Evolutionary conservation across 2,797 vertebrate species (phyloP).

Genomic region (Carapus acus): DNA sequence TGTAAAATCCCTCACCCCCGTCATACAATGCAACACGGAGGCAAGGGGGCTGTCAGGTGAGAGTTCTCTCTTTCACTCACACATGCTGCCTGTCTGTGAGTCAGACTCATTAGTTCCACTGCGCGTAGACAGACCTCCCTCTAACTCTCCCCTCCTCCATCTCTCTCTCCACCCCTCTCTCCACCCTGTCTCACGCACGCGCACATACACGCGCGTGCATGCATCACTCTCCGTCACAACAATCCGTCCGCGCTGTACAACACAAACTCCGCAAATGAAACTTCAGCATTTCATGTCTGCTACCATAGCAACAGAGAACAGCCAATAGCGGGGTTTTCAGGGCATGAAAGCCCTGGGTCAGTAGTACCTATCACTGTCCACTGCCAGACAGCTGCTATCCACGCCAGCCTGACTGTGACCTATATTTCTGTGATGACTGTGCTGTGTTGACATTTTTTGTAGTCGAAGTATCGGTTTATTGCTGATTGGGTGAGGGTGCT

Average conservation of each 20-base stretch:
- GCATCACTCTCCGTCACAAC: slow-evolving; percentile 28
- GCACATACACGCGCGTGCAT: slow-evolving; percentile 19
- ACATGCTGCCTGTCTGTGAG: too few species aligned
- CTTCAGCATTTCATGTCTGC: slow-evolving; percentile 67
- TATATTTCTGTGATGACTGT: not conserved
- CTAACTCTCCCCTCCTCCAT: too few species aligned
- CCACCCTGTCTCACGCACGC: not conserved
- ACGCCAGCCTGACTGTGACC: slow-evolving; percentile 4
- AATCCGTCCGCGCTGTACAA: slow-evolving; percentile 46
- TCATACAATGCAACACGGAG: not conserved
- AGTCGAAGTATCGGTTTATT: not conserved
- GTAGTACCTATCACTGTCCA: slow-evolving; percentile 16
- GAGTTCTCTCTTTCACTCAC: not conserved
- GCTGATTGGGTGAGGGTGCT: not conserved
- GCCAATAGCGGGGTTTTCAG: slow-evolving; percentile 59
- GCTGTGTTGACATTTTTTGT: not conserved
- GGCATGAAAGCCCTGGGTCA: slow-evolving; percentile 39
- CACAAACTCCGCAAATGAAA: slow-evolving; percentile 41
- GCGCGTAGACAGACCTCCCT: too few species aligned
- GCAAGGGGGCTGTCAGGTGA: not conserved
- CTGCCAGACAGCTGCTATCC: not conserved
- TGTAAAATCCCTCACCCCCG: too few species aligned
- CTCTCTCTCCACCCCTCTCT: not conserved
- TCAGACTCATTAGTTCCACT: too few species aligned
- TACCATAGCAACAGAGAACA: slow-evolving; percentile 73